Conservation (phyloP, 2,113 vertebrate species). For the Antigone vipio region DNA sequence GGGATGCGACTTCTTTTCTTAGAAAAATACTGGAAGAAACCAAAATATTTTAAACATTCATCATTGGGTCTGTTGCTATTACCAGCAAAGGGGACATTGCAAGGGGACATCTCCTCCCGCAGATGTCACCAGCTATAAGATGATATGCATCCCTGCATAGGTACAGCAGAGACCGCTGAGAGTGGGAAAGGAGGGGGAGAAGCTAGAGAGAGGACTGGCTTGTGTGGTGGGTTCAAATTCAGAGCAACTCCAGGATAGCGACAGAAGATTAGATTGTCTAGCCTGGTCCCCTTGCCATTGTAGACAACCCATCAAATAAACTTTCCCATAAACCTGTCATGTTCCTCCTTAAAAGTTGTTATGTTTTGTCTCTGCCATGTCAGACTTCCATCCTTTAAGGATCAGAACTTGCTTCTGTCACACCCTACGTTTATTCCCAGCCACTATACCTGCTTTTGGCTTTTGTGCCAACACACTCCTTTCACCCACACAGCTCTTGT, state of each 20-base stretch:
- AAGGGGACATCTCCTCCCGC: background rate
- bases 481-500: background rate
- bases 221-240: background rate
- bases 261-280: background rate
- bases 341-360: background rate
- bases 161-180: background rate
- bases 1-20: background rate
- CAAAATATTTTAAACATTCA: background rate
- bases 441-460: background rate
- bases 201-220: background rate
- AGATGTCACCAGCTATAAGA: background rate
- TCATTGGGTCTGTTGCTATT: background rate
- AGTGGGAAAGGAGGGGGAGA: background rate
- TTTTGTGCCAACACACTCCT: background rate
- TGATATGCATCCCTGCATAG: accelerated
- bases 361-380: background rate
- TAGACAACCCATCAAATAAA: background rate
- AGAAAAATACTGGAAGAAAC: background rate
- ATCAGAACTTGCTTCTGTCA: background rate
- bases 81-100: background rate
- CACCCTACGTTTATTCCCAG: background rate
- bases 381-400: background rate
- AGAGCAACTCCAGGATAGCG: background rate
- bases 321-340: background rate
- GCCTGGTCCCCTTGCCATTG: background rate